Conservation (phyloP, 1,140 invertebrate species). For the Diachasma alloeum region DNA sequence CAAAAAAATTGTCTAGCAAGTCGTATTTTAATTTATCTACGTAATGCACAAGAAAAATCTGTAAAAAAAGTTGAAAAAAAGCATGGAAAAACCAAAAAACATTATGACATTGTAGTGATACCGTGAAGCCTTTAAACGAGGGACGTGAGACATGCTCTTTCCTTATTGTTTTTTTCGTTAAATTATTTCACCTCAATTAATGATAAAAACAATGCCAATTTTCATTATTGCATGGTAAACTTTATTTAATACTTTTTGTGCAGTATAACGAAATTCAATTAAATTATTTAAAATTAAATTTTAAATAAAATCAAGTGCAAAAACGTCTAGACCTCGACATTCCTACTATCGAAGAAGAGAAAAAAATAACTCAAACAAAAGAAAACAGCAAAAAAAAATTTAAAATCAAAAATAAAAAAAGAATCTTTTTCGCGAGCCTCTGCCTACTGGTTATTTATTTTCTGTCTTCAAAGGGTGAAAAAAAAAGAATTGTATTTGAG, state of each 20-base stretch:
- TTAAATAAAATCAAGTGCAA: conserved; percentile 40
- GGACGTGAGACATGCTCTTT: conserved; percentile 29
- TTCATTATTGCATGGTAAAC: neutral
- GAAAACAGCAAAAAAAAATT: neutral
- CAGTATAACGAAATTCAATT: no score
- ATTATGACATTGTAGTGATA: conserved; percentile 25
- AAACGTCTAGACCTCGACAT: conserved; percentile 49
- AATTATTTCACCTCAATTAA: neutral
- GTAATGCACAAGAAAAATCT: conserved; percentile 36
- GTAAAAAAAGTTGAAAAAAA: conserved; percentile 21
- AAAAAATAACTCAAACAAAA: conserved; percentile 11
- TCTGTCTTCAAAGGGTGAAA: neutral
- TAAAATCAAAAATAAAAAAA: conserved; percentile 8
- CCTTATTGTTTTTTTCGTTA: neutral
- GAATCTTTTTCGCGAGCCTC: conserved; percentile 1
- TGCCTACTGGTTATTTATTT: conserved; percentile 22
- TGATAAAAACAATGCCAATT: neutral
- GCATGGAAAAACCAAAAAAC: neutral
- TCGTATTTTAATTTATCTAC: conserved; percentile 58
- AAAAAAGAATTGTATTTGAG: conserved; percentile 30
- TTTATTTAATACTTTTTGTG: neutral
- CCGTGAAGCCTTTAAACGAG: conserved; percentile 30
- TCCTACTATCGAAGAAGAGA: conserved; percentile 39
- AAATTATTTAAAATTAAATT: neutral
- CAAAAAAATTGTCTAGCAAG: conserved; percentile 45